phyloP scores from a whole-genome alignment of 2,888 invertebrate species.

The Saturnia japonica region DNA sequence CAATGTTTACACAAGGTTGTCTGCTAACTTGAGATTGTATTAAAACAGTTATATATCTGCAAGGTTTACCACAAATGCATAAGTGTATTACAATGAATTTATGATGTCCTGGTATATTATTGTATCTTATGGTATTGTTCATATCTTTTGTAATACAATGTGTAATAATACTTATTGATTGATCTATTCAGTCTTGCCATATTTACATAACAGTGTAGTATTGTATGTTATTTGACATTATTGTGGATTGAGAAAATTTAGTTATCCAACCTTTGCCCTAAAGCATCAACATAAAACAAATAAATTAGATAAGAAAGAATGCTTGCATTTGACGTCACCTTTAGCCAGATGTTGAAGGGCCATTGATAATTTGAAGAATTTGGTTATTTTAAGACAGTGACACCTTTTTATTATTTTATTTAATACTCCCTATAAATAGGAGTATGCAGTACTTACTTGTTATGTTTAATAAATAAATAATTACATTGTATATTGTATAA shows the following conservation, averaged over 20 bases:
- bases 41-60: background rate
- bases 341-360: too few species aligned
- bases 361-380: too few species aligned
- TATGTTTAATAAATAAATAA: conserved; percentile 19
- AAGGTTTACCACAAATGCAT: background rate
- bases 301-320: too few species aligned
- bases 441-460: conserved; percentile 18
- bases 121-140: background rate
- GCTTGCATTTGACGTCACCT: too few species aligned
- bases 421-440: too few species aligned
- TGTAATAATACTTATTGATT: background rate
- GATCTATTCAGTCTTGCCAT: conserved; percentile 26
- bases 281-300: too few species aligned
- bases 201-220: conserved; percentile 49
- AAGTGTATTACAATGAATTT: background rate
- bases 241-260: conserved; percentile 37
- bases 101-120: background rate
- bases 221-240: conserved; percentile 32
- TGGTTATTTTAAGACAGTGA: too few species aligned
- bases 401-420: too few species aligned
- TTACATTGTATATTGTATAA: background rate
- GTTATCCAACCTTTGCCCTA: too few species aligned
- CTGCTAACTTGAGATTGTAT: background rate
- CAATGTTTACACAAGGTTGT: background rate
- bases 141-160: background rate